These are phyloP conservation scores for Oxyscelio sp. DNA, from an alignment of 2,888 invertebrate genomes.

Conservation along the genomic window DNA sequence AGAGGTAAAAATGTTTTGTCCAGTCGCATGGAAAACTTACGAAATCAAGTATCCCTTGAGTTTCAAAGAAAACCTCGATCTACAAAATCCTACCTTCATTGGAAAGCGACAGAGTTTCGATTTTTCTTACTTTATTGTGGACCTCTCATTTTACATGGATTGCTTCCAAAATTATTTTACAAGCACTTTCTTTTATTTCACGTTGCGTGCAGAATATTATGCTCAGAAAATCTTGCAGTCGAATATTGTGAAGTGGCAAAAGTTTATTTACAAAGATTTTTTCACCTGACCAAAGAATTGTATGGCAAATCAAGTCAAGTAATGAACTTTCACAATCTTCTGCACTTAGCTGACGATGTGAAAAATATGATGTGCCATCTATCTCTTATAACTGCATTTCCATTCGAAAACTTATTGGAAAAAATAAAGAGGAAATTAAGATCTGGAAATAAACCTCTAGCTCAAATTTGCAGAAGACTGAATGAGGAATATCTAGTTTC, in stretches of 20 bases:
- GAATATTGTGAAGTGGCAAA: too few relatives aligned
- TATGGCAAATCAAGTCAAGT: too few relatives aligned
- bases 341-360: too few relatives aligned
- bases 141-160: slow-evolving; percentile 4
- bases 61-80: background rate
- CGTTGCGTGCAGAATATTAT: slow-evolving; percentile 39
- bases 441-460: slow-evolving; percentile 21
- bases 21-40: background rate
- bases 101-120: slow-evolving; percentile 20
- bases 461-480: slow-evolving; percentile 3
- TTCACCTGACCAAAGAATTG: too few relatives aligned
- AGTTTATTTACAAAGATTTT: too few relatives aligned
- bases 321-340: too few relatives aligned
- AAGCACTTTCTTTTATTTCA: slow-evolving; percentile 40
- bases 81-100: background rate
- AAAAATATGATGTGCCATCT: too few relatives aligned
- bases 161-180: background rate
- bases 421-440: too few relatives aligned
- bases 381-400: too few relatives aligned
- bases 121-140: slow-evolving; percentile 20
- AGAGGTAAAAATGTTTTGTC: slow-evolving; percentile 1
- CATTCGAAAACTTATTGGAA: too few relatives aligned
- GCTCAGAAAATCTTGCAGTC: slow-evolving; percentile 14
- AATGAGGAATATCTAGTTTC: background rate
- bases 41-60: background rate